phyloP scores from a whole-genome alignment of 2,113 vertebrate genomes.

The Lamprologus callipterus region DNA sequence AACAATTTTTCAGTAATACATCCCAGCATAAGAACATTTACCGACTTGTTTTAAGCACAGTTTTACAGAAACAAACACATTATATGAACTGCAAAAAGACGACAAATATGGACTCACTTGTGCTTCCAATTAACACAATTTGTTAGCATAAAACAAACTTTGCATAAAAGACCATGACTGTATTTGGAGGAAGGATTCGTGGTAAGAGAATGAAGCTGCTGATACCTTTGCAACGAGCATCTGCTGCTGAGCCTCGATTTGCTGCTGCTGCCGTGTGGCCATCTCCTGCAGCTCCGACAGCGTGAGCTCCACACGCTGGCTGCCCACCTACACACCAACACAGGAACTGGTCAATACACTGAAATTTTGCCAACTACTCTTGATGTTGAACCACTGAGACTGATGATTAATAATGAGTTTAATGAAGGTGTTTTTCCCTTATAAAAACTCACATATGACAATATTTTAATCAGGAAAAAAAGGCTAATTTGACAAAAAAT shows the following conservation, averaged over 20 bases:
- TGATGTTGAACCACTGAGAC: neutral
- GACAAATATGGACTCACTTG: neutral
- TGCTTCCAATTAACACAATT: neutral
- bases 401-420: neutral
- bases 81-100: neutral
- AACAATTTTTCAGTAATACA: neutral
- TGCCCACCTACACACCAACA: constrained; percentile 51
- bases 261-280: constrained; percentile 68
- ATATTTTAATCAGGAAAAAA: neutral
- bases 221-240: constrained; percentile 70
- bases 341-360: neutral
- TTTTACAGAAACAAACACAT: neutral
- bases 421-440: neutral
- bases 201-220: neutral
- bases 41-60: neutral
- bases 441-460: neutral
- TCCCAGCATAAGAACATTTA: neutral
- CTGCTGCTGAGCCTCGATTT: constrained; percentile 69
- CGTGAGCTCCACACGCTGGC: constrained; percentile 65
- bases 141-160: neutral
- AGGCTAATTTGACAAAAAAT: neutral
- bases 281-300: constrained; percentile 71
- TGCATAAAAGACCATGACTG: neutral
- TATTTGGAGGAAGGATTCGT: neutral
- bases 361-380: neutral